A percentile compares a stretch with the other conserved stretches of the same genome.
These are phyloP conservation scores for Orthosia incerta DNA, from an alignment of 2,888 invertebrate genomes.

Conservation along the genomic window DNA sequence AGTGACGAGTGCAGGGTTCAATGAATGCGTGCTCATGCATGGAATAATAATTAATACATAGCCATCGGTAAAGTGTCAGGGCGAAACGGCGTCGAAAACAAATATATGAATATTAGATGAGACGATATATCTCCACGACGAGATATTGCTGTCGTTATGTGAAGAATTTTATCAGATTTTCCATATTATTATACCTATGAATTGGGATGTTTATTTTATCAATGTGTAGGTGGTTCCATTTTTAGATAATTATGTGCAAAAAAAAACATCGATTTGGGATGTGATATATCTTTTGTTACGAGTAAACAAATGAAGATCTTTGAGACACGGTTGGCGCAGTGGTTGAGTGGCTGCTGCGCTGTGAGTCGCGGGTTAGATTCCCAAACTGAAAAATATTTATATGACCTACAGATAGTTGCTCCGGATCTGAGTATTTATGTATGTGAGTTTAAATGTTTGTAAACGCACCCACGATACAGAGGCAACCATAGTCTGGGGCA, in stretches of 20 bases:
- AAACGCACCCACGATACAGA: too few relatives aligned
- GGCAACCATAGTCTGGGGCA: too few relatives aligned
- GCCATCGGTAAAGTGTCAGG: slow-evolving; percentile 84
- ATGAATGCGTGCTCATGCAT: slow-evolving; percentile 81
- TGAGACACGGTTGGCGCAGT: too few relatives aligned
- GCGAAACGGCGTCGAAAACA: slow-evolving; percentile 82
- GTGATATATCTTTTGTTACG: neutral
- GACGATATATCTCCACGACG: slow-evolving; percentile 76
- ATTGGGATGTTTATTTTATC: slow-evolving; percentile 8
- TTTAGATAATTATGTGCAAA: neutral
- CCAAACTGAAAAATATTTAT: too few relatives aligned
- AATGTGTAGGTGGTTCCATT: slow-evolving; percentile 4
- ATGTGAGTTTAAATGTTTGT: too few relatives aligned
- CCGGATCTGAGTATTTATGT: too few relatives aligned
- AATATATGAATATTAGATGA: slow-evolving; percentile 88
- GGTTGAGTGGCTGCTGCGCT: too few relatives aligned
- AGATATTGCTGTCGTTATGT: slow-evolving; percentile 70
- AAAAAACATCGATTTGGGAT: too few relatives aligned
- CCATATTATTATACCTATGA: slow-evolving; percentile 22
- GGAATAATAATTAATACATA: slow-evolving; percentile 83
- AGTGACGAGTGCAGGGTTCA: slow-evolving; percentile 70
- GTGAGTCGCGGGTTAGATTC: too few relatives aligned
- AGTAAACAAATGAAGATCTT: too few relatives aligned
- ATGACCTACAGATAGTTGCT: too few relatives aligned
- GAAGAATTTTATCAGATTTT: slow-evolving; percentile 57